phyloP scores from a whole-genome alignment of 2,888 invertebrate genomes.

The Rhagium mordax region DNA sequence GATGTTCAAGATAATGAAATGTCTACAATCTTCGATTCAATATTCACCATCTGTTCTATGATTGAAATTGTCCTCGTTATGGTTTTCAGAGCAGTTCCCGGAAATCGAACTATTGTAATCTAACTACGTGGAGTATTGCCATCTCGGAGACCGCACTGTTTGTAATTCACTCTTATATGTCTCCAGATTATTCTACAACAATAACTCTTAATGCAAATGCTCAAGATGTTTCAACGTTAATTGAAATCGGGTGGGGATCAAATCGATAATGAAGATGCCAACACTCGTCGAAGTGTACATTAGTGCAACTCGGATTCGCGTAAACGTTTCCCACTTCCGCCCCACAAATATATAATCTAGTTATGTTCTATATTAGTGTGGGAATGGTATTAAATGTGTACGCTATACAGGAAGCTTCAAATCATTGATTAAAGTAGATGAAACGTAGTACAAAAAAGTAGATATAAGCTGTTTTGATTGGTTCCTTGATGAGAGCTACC shows the following conservation, averaged over 20 bases:
- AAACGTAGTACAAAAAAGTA: too few relatives aligned
- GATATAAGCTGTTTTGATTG: too few relatives aligned
- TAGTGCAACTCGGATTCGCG: not conserved
- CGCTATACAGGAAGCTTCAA: too few relatives aligned
- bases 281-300: not conserved
- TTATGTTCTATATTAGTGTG: too few relatives aligned
- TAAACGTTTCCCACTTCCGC: not conserved
- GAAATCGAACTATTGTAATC: slow-evolving; percentile 56
- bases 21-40: slow-evolving; percentile 51
- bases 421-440: too few relatives aligned
- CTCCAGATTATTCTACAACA: slow-evolving; percentile 33
- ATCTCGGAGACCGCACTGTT: slow-evolving; percentile 40
- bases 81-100: slow-evolving; percentile 54
- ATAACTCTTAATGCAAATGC: slow-evolving; percentile 20
- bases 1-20: slow-evolving; percentile 55
- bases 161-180: slow-evolving; percentile 42
- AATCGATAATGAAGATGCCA: not conserved
- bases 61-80: slow-evolving; percentile 54
- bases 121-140: slow-evolving; percentile 56
- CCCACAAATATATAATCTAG: too few relatives aligned
- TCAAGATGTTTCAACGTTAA: slow-evolving; percentile 16
- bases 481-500: too few relatives aligned
- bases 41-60: slow-evolving; percentile 55
- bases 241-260: slow-evolving; percentile 1
- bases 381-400: too few relatives aligned